Evolutionary conservation across 2,113 vertebrate genomes (phyloP).

Genomic region (Megaleporinus macrocephalus): DNA sequence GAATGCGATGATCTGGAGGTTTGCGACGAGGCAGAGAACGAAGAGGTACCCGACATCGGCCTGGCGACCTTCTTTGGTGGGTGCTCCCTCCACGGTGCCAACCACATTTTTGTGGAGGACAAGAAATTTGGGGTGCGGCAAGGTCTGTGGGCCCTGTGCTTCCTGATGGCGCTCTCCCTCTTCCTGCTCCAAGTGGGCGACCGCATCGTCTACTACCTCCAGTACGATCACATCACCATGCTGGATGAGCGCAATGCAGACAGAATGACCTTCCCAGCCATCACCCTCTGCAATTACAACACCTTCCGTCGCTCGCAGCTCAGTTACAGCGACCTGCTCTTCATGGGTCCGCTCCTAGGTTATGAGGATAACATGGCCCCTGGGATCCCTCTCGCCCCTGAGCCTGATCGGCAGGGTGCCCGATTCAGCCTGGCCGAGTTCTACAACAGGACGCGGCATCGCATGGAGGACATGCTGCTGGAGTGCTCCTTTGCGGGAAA

Average conservation of each 20-base stretch:
- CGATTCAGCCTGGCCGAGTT: conserved; percentile 86
- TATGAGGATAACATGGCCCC: conserved; percentile 86
- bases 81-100: conserved; percentile 90
- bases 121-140: conserved; percentile 82
- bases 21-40: conserved; percentile 60
- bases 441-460: conserved; percentile 89
- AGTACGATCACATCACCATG: conserved; percentile 87
- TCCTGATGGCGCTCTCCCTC: conserved; percentile 84
- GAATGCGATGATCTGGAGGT: conserved; percentile 64
- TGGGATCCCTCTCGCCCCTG: conserved; percentile 80
- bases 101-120: conserved; percentile 87
- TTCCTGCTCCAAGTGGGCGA: conserved; percentile 92
- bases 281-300: conserved; percentile 96
- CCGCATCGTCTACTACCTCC: conserved; percentile 85
- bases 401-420: conserved; percentile 69
- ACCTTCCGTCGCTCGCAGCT: conserved; percentile 86
- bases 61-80: conserved; percentile 83
- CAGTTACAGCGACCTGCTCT: conserved; percentile 88
- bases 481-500: conserved; percentile 86
- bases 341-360: conserved; percentile 86
- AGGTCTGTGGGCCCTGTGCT: conserved; percentile 85
- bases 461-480: conserved; percentile 93
- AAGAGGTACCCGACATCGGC: conserved; percentile 66
- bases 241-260: conserved; percentile 84
- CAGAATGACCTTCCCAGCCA: conserved; percentile 85